Percentiles rank a stretch among this genome's conserved stretches.
Conservation (phyloP, 1,140 invertebrate genomes). For the Zaprionus inermis region DNA sequence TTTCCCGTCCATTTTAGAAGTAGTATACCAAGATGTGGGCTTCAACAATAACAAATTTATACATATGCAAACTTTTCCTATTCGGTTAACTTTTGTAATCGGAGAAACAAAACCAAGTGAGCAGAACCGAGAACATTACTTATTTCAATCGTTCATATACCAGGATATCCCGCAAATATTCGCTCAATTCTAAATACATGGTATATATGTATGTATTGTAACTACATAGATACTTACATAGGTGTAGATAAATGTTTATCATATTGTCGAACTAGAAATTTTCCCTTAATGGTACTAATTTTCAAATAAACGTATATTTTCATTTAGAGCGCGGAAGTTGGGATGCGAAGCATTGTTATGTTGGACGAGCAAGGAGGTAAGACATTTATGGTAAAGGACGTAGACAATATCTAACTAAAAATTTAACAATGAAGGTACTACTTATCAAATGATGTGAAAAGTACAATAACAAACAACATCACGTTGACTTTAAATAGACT, state of each 20-base stretch:
- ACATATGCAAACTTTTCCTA: background rate
- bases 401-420: slow-evolving; percentile 5
- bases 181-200: background rate
- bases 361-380: slow-evolving; percentile 98
- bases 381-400: slow-evolving; percentile 68
- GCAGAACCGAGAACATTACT: background rate
- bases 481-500: background rate
- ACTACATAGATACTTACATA: background rate
- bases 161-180: background rate
- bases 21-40: background rate
- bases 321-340: slow-evolving; percentile 95
- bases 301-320: slow-evolving; percentile 70
- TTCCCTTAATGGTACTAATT: slow-evolving; percentile 54
- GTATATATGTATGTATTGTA: background rate
- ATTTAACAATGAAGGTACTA: background rate
- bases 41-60: background rate
- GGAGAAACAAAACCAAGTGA: background rate
- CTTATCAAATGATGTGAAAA: background rate
- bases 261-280: slow-evolving; percentile 24
- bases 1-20: background rate
- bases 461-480: background rate
- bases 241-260: slow-evolving; percentile 8
- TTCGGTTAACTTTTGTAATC: slow-evolving; percentile 4
- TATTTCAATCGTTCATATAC: background rate
- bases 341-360: slow-evolving; percentile 97